Base-by-base conservation (phyloP, 64 coral and sea anemone genomes). In the Montipora sp. region DNA sequence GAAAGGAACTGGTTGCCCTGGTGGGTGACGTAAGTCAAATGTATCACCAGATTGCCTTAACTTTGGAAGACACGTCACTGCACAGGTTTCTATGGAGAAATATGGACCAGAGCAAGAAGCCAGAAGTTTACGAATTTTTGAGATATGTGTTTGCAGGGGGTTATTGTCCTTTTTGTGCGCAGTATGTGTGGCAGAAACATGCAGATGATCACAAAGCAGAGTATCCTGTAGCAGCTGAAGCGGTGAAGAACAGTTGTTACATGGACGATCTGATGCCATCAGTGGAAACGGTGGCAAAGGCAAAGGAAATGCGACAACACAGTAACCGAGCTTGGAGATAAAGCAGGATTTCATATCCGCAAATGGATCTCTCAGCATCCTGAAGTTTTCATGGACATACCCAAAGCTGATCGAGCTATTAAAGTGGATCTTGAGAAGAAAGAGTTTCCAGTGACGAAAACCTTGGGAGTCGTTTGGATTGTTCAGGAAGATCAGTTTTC, bases 131-230 rank as follows among this genome's bases (percentile, higher is more conserved):
- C 16, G 63, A 90, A 55, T 79, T 86, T 18, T 78, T 75, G 76
- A 77, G 95, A 88, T 87, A 93, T 3, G 78, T 96, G 12, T 96
- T 96, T 87, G 91, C 81, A 73, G 91, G 91, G 44, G 88, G 95
- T 72, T 96, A 96, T 27, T 87, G 91, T 87, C 95, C 95, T 84
- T 96, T 88, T 87, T 93, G 87, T 69, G 91, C 82, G 63, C 91
- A 96, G 70, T 96, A 93, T 92, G 70, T 77, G n/a, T 96, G 90
- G 84, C 85, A 92, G 50, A 92, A 89, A 49, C 90, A 96, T 89
- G 88, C 71, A 0, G 69, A 95, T 58, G 73, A 81, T 12, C 69
- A 89, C 22, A 27, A 20, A 78, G 68, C 69, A 78, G 87, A 89
- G 51, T 86, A 77, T 73, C 69, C 89, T 16, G 75, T 95, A 58